Percentiles rank a stretch among this genome's conserved stretches.
phyloP scores from a whole-genome alignment of 2,113 vertebrate genomes.

The Dipodomys ordii region DNA sequence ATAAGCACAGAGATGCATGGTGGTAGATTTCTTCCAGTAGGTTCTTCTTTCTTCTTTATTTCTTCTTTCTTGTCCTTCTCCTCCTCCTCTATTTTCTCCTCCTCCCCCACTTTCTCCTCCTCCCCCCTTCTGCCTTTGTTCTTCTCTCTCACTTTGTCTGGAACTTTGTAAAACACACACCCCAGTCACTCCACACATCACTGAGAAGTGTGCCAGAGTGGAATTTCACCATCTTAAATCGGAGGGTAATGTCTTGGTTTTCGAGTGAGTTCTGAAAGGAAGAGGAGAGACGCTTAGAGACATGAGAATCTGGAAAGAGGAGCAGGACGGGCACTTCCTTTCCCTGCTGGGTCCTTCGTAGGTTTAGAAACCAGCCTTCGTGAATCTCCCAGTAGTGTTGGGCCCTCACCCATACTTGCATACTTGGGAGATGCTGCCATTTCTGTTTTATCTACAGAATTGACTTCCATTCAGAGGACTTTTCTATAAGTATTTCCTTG shows the following conservation, averaged over 20 bases:
- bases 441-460: slow-evolving; percentile 72
- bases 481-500: slow-evolving; percentile 77
- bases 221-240: slow-evolving; percentile 50
- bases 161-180: slow-evolving; percentile 69
- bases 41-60: too few species aligned
- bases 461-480: slow-evolving; percentile 66
- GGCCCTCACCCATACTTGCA: background rate
- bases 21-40: background rate
- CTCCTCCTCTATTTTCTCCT: too few species aligned
- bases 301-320: background rate
- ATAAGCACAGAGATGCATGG: slow-evolving; percentile 40
- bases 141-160: slow-evolving; percentile 68
- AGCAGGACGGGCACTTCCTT: background rate
- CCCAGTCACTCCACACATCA: background rate
- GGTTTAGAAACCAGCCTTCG: background rate
- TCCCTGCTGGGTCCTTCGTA: background rate
- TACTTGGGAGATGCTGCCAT: slow-evolving; percentile 59
- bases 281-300: background rate
- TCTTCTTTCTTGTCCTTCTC: too few species aligned
- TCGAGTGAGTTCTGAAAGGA: slow-evolving; percentile 17
- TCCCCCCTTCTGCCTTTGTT: too few species aligned
- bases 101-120: too few species aligned
- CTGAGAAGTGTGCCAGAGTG: background rate
- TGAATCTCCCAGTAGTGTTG: background rate
- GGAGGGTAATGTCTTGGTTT: slow-evolving; percentile 43